These are phyloP conservation scores for mouse (Mus musculus) DNA, from an alignment of 2,113 vertebrate genomes.

Conservation along the genomic window DNA sequence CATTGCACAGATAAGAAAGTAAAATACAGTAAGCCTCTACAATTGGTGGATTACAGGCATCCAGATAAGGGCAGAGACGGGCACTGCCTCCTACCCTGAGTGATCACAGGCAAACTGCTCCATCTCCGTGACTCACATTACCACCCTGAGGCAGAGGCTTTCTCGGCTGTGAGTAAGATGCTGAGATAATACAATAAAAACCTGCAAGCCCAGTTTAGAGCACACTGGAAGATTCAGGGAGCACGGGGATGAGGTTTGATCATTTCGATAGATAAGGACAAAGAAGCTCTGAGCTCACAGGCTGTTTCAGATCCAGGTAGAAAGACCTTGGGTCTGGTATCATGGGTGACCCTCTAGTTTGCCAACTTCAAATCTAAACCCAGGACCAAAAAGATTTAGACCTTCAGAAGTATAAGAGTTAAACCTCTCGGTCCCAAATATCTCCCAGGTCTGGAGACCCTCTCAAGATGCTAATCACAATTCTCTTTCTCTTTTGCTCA, in stretches of 20 bases:
- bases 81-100: not conserved
- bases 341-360: constrained; percentile 57
- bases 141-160: not conserved
- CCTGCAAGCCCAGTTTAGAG: not conserved
- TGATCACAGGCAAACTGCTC: not conserved
- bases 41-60: not conserved
- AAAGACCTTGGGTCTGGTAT: not conserved
- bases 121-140: not conserved
- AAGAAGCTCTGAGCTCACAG: not conserved
- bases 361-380: constrained; percentile 64
- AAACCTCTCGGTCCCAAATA: constrained; percentile 73
- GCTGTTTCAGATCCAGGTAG: constrained; percentile 53
- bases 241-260: not conserved
- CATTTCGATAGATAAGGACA: accelerated
- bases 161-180: not conserved
- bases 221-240: accelerated
- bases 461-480: constrained; percentile 63
- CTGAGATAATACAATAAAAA: not conserved
- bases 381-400: constrained; percentile 74
- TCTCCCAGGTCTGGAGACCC: constrained; percentile 65
- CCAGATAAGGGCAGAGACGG: not conserved
- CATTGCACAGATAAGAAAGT: not conserved
- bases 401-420: constrained; percentile 51
- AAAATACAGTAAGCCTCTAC: not conserved
- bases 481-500: constrained; percentile 42